A percentile compares a stretch with the other conserved stretches of the same genome.
These are phyloP conservation scores for Syritta pipiens DNA, from an alignment of 2,888 invertebrate species.

Conservation along the genomic window DNA sequence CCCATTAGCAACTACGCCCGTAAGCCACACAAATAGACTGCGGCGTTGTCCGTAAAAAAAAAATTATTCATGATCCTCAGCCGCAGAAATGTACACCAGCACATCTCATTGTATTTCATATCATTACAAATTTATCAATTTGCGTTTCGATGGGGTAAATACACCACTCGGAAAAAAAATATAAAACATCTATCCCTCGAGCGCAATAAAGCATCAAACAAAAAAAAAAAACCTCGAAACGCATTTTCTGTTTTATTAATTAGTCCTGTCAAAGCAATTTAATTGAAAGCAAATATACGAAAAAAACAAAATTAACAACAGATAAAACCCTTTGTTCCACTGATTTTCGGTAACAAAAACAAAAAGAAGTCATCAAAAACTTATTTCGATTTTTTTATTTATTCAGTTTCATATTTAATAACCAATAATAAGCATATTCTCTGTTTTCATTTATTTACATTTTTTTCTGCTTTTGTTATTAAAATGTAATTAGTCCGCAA, in stretches of 20 bases:
- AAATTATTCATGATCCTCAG: too few relatives aligned
- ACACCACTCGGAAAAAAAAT: too few relatives aligned
- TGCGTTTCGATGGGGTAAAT: too few relatives aligned
- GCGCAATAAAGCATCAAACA: too few relatives aligned
- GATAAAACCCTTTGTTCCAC: constrained; percentile 6
- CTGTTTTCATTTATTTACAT: not conserved
- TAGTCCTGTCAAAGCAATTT: not conserved
- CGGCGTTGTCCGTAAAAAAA: too few relatives aligned
- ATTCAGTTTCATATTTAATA: constrained; percentile 20
- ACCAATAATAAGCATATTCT: constrained; percentile 15
- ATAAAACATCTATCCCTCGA: too few relatives aligned
- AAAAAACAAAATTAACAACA: not conserved
- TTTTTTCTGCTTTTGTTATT: constrained; percentile 30
- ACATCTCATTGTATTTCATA: too few relatives aligned
- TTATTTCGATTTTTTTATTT: not conserved
- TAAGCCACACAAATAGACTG: too few relatives aligned
- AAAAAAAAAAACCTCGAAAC: too few relatives aligned
- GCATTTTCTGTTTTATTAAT: constrained; percentile 2
- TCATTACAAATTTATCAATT: too few relatives aligned
- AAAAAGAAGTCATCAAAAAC: constrained; percentile 8
- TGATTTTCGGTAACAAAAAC: not conserved
- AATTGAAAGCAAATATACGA: constrained; percentile 23
- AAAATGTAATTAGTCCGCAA: constrained; percentile 46
- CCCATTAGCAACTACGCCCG: too few relatives aligned
- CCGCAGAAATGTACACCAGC: too few relatives aligned